phyloP scores from a whole-genome alignment of 2,797 vertebrate species.

The Poeciliopsis gracilis region DNA sequence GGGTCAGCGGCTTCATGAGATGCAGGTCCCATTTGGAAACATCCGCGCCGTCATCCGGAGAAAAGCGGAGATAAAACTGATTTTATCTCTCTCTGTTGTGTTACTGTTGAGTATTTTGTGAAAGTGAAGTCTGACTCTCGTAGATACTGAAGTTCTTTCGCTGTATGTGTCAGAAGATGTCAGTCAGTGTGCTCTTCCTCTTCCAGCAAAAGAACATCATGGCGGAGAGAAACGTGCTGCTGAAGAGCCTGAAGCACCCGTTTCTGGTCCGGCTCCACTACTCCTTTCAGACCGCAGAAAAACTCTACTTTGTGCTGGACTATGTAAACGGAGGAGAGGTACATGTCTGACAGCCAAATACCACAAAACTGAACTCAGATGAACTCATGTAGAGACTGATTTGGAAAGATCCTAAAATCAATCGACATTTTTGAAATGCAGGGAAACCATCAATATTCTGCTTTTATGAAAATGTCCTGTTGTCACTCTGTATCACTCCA shows the following conservation, averaged over 20 bases:
- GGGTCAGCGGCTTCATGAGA: background rate
- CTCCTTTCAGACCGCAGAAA: slow-evolving; percentile 96
- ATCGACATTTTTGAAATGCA: background rate
- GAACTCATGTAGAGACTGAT: background rate
- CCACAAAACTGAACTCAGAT: background rate
- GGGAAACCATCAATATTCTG: background rate
- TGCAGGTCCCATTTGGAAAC: slow-evolving; percentile 5
- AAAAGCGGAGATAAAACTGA: background rate
- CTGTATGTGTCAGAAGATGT: background rate
- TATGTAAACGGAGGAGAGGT: slow-evolving; percentile 99
- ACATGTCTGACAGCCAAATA: background rate
- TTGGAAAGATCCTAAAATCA: background rate
- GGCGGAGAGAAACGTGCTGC: slow-evolving; percentile 94
- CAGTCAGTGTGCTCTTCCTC: background rate
- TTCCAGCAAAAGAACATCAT: slow-evolving; percentile 96
- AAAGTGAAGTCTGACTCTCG: background rate
- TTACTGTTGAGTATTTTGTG: background rate
- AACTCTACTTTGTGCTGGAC: slow-evolving; percentile 97
- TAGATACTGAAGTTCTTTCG: background rate
- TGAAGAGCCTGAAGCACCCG: slow-evolving; percentile 95
- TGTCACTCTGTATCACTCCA: background rate
- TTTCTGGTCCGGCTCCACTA: slow-evolving; percentile 96
- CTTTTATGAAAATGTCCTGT: background rate
- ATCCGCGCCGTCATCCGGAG: background rate
- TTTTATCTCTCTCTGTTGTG: background rate